These are phyloP conservation scores for Strigamia maritima DNA, from an alignment of 2,888 invertebrate genomes.

Conservation along the genomic window DNA sequence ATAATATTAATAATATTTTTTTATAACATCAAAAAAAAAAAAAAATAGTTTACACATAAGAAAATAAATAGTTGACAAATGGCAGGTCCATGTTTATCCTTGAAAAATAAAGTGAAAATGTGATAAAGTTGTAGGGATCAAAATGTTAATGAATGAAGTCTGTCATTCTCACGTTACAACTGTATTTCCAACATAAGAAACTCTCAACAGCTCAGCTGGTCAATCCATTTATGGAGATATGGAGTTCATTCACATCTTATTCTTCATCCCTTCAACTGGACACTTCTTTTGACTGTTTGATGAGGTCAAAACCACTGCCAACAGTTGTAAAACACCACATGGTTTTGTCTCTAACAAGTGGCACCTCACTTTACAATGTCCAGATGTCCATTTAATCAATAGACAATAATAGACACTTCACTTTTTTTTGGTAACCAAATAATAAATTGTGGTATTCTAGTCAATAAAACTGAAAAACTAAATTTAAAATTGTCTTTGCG, in stretches of 20 bases:
- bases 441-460: no score
- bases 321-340: not conserved
- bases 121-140: not conserved
- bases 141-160: not conserved
- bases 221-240: not conserved
- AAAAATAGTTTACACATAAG: not conserved
- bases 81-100: not conserved
- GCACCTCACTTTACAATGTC: not conserved
- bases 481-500: no score
- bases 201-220: not conserved
- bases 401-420: not conserved
- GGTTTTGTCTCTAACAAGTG: not conserved
- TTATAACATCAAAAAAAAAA: no score
- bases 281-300: not conserved
- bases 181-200: not conserved
- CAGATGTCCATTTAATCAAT: not conserved
- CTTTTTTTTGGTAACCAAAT: no score
- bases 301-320: not conserved
- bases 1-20: no score
- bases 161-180: not conserved
- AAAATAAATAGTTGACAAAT: not conserved
- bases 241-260: not conserved
- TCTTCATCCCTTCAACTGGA: not conserved
- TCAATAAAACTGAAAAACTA: no score
- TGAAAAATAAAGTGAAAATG: not conserved